Evolutionary conservation across 2,888 invertebrate species (phyloP).

Genomic region (Xanthorhoe spadicearia): DNA sequence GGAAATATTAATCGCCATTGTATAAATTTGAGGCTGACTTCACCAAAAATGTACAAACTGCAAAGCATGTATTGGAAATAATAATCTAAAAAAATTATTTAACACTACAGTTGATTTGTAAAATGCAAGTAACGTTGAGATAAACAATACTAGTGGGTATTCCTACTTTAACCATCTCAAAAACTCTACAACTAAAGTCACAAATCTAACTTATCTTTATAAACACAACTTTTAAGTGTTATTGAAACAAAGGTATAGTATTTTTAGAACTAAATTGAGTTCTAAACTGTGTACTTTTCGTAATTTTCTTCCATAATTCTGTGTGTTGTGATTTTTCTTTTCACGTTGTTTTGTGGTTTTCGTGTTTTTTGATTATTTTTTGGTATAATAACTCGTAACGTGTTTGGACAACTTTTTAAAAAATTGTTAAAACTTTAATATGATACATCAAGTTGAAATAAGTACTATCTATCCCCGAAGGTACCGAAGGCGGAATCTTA

Average conservation of each 20-base stretch:
- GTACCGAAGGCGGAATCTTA: too few species aligned
- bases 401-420: not conserved
- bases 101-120: conserved; percentile 27
- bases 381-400: conserved; percentile 12
- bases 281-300: conserved; percentile 7
- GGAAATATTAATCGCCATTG: too few species aligned
- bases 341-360: conserved; percentile 40
- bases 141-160: conserved; percentile 18
- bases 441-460: too few species aligned
- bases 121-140: conserved; percentile 26
- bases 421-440: not conserved
- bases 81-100: conserved; percentile 32
- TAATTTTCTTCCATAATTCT: conserved; percentile 29
- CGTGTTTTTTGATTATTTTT: conserved; percentile 23
- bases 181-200: conserved; percentile 29
- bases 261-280: not conserved
- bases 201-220: conserved; percentile 32
- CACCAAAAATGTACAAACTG: conserved; percentile 25
- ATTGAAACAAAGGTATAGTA: conserved; percentile 22
- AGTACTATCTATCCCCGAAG: too few species aligned
- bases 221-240: conserved; percentile 25
- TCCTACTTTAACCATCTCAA: conserved; percentile 22
- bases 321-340: conserved; percentile 41
- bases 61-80: conserved; percentile 26
- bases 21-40: not conserved